Evolutionary conservation across 2,797 vertebrate species (phyloP).

Genomic region (Fistularia tabacaria): DNA sequence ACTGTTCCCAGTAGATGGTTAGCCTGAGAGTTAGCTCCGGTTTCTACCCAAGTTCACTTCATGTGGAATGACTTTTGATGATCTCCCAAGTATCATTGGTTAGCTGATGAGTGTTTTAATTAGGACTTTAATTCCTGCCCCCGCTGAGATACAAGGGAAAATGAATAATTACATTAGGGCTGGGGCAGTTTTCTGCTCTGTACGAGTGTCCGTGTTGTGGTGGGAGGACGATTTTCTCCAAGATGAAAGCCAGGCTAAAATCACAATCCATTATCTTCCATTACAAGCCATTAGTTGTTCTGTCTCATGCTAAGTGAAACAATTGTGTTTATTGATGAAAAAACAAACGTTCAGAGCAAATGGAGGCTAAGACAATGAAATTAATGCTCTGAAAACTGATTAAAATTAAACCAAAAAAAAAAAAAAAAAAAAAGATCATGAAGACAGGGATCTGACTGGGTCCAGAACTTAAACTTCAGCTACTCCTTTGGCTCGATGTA

Average conservation of each 20-base stretch:
- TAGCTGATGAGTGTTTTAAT: no score
- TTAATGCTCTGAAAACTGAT: conserved; percentile 40
- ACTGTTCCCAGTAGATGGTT: no score
- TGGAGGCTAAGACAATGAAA: conserved; percentile 28
- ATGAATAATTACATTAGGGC: no score
- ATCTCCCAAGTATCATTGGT: no score
- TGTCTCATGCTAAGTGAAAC: conserved; percentile 59
- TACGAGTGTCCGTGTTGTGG: conserved; percentile 5
- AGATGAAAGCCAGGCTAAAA: conserved; percentile 62
- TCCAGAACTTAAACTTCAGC: background rate
- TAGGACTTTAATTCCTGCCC: no score
- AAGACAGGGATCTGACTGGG: background rate
- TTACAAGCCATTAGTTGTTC: conserved; percentile 66
- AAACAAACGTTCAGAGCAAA: conserved; percentile 48
- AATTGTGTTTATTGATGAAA: conserved; percentile 64
- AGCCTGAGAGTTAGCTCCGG: no score
- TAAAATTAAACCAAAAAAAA: conserved; percentile 13
- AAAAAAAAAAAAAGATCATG: conserved; percentile 1
- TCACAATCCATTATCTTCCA: conserved; percentile 69
- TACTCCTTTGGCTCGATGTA: background rate
- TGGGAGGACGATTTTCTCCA: conserved; percentile 32
- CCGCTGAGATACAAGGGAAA: no score
- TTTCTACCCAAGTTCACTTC: no score
- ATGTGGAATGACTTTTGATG: no score
- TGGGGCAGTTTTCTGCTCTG: no score